Conservation (phyloP, 1,140 invertebrate species). For the Drosophila nikananu region DNA sequence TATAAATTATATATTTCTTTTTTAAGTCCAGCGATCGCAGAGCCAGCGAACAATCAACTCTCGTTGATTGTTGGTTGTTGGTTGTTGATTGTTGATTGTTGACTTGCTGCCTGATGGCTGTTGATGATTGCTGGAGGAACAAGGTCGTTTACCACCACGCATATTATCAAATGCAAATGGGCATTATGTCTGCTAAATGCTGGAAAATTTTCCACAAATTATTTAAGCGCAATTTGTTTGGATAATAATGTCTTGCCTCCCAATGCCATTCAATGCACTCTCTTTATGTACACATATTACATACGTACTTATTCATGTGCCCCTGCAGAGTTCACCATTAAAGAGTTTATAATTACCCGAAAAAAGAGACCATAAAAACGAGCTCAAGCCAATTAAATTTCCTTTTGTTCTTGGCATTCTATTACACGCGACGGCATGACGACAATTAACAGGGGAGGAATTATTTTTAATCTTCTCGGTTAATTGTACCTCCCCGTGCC, state of each 20-base stretch:
- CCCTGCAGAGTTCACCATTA: neutral
- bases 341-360: conserved; percentile 11
- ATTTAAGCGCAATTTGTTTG: conserved; percentile 30
- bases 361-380: conserved; percentile 40
- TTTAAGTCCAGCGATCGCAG: conserved; percentile 10
- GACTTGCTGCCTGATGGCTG: conserved; percentile 13
- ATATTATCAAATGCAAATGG: conserved; percentile 47
- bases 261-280: conserved; percentile 4
- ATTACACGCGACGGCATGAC: conserved; percentile 20
- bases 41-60: conserved; percentile 31
- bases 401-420: conserved; percentile 45
- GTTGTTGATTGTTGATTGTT: conserved; percentile 8
- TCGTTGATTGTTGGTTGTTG: conserved; percentile 3
- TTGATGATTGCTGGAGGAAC: conserved; percentile 33
- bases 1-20: neutral
- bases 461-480: conserved; percentile 21
- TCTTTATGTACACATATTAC: neutral
- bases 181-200: conserved; percentile 45
- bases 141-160: conserved; percentile 45
- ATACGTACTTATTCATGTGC: neutral
- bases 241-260: conserved; percentile 13
- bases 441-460: conserved; percentile 25
- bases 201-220: conserved; percentile 46
- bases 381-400: conserved; percentile 47
- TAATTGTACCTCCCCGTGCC: conserved; percentile 12